phyloP scores from a whole-genome alignment of 2,888 invertebrate species.

The Girardia tigrina region DNA sequence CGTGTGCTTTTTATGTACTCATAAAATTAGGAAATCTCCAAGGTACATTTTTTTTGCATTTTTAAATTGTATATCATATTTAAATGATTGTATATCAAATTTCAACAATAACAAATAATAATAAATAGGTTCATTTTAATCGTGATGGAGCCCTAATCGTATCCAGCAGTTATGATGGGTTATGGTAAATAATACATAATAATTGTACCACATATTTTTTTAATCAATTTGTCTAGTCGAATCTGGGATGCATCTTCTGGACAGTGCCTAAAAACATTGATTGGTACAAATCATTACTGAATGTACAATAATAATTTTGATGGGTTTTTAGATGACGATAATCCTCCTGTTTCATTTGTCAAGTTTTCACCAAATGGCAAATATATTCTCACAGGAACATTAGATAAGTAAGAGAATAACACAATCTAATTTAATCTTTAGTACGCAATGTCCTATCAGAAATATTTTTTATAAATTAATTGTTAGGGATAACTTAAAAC shows the following conservation, averaged over 20 bases:
- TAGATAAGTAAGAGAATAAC: conserved; percentile 77
- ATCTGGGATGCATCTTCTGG: conserved; percentile 99
- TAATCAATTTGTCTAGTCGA: conserved; percentile 58
- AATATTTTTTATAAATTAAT: too few species aligned
- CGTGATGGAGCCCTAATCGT: conserved; percentile 95
- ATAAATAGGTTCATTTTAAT: conserved; percentile 67
- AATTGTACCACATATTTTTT: conserved; percentile 26
- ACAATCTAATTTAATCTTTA: too few species aligned
- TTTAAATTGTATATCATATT: too few species aligned
- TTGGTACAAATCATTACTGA: conserved; percentile 51
- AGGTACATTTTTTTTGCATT: too few species aligned
- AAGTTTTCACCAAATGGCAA: conserved; percentile 99
- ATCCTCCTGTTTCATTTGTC: conserved; percentile 96
- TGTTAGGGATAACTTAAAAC: too few species aligned
- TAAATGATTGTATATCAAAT: too few species aligned
- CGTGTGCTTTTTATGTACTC: too few species aligned
- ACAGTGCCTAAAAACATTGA: conserved; percentile 92
- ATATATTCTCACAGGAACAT: conserved; percentile 88
- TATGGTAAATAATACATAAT: conserved; percentile 60
- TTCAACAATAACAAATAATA: too few species aligned
- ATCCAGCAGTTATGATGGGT: conserved; percentile 92
- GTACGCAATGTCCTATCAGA: too few species aligned
- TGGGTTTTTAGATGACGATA: conserved; percentile 69
- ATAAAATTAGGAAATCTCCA: too few species aligned
- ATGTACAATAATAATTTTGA: too few species aligned